These are phyloP conservation scores for Rhamnusium bicolor DNA, from an alignment of 2,888 invertebrate genomes.

Conservation along the genomic window DNA sequence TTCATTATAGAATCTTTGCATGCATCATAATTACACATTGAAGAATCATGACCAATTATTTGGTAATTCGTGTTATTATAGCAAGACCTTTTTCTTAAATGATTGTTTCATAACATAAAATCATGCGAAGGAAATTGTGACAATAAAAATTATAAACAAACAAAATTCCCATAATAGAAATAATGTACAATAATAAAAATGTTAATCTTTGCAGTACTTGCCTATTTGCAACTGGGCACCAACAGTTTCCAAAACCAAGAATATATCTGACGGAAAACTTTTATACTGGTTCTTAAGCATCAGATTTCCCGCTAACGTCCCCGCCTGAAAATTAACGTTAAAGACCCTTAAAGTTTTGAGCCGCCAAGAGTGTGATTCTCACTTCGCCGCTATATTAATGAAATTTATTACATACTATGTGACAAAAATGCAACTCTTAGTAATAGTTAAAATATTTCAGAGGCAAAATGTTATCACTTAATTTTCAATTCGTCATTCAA, in stretches of 20 bases:
- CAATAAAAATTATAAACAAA: too few species aligned
- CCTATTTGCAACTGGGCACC: conserved; percentile 71
- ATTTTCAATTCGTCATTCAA: too few species aligned
- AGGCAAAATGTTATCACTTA: too few species aligned
- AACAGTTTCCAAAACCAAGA: conserved; percentile 76
- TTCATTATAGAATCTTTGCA: background rate
- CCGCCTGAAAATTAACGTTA: conserved; percentile 71
- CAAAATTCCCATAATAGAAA: too few species aligned
- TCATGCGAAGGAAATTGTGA: background rate
- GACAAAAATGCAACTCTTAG: too few species aligned
- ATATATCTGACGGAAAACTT: conserved; percentile 84
- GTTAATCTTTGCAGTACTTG: conserved; percentile 28
- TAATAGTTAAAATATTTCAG: too few species aligned
- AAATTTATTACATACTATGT: too few species aligned
- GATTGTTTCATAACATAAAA: background rate
- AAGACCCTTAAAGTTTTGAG: background rate
- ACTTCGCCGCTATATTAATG: too few species aligned
- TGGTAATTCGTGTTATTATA: background rate
- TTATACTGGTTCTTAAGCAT: conserved; percentile 78
- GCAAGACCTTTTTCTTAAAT: background rate
- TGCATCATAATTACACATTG: background rate
- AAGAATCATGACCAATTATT: too few species aligned
- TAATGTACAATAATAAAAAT: too few species aligned
- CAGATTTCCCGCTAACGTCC: conserved; percentile 81
- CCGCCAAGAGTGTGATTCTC: too few species aligned